Evolutionary conservation across 1,140 invertebrate genomes (phyloP), one percentile per base, ranked within the genome.

Genomic region (Camponotus pennsylvanicus): DNA sequence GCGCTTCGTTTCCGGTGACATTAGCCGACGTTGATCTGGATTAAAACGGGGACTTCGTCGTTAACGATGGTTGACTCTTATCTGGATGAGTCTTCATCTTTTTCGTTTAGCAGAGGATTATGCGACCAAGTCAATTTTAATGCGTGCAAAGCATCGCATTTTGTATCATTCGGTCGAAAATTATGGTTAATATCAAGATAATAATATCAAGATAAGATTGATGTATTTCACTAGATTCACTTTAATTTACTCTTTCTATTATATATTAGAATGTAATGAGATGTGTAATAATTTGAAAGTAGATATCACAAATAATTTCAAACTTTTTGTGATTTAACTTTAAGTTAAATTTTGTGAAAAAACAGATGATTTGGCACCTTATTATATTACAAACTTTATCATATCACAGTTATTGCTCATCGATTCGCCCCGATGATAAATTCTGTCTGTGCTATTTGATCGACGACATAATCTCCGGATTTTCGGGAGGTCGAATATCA

Each of bases 1-100:
- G 86, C 83, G 70, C 66, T 84, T 84, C 78, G 88, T 86, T 87
- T 90, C 88, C 73, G 76, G 49, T 21, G 64, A 61, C 61, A 85
- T 86, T 57, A 59, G 76, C 63, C 57, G 71, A 77, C 71, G 66
- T 61, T 8, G 32, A 55, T 57, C 84, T 55, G 69, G 67, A 79
- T 78, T 84, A 37, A 40, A 57, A 86, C 71, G 5, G 9, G 34
- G 18, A 2, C 3, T 63, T 32, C 55, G 67, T 32, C 45, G 52
- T 63, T 87, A 87, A 87, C 59, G 71, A 71, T 52, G 34, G 45
- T 61, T 64, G 61, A 49, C 59, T 71, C 37, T 77, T 66, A 75
- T 55, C 64, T 40, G 18, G 21, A 57, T 45, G 52, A 71, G 18
- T 34, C n/a, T 52, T 13, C 34, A 34, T 71, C 40, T 61, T 55